Conservation (phyloP, 2,113 vertebrate genomes). For the Daphoenositta chrysoptera region DNA sequence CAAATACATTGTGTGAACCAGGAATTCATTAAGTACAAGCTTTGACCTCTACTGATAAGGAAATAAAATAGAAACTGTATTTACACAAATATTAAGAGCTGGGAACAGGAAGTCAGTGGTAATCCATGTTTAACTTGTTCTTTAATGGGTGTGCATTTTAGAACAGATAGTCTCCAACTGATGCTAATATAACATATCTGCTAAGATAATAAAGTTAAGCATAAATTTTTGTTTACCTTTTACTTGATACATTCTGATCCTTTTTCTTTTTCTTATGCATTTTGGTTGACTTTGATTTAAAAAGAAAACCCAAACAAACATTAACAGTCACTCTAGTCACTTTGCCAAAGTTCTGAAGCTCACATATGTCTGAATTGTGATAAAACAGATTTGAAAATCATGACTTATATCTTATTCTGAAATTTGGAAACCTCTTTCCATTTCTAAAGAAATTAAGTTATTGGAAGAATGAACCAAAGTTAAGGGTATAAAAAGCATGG, state of each 20-base stretch:
- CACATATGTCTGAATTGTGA: not conserved
- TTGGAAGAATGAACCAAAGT: not conserved
- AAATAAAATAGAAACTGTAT: conserved; percentile 24
- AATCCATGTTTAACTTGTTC: conserved; percentile 6
- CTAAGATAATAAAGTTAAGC: not conserved
- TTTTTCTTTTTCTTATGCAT: not conserved
- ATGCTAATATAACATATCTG: not conserved
- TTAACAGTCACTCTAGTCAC: not conserved
- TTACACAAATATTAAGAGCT: conserved; percentile 33
- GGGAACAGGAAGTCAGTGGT: not conserved
- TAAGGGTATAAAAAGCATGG: not conserved
- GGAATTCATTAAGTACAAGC: conserved; percentile 11
- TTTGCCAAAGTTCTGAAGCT: not conserved
- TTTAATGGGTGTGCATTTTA: conserved; percentile 22
- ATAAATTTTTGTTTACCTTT: not conserved
- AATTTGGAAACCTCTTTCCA: not conserved
- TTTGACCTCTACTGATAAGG: conserved; percentile 13
- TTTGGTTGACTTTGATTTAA: not conserved
- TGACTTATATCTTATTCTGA: not conserved
- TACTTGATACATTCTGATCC: not conserved
- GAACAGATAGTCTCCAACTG: not conserved
- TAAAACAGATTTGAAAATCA: not conserved
- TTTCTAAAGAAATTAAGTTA: not conserved
- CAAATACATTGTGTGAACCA: conserved; percentile 19
- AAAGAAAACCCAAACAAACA: not conserved